Evolutionary conservation across 35 echinoderm and acorn worm genomes (phyloP).

Genomic region (Heliocidaris tuberculata): DNA sequence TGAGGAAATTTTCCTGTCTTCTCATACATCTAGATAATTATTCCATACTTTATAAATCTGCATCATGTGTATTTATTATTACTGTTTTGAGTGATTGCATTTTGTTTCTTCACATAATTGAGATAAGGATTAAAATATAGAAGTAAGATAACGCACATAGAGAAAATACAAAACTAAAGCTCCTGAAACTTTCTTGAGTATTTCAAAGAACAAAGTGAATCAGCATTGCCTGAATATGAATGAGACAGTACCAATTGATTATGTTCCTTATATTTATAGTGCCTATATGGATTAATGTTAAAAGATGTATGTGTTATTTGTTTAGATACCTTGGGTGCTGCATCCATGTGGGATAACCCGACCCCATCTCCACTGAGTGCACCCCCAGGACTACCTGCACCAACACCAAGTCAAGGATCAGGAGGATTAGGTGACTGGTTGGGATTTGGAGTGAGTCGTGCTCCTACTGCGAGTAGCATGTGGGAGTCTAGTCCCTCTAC

Average conservation of each 20-base stretch:
- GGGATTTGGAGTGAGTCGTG: constrained; percentile 57
- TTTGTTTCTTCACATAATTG: no score
- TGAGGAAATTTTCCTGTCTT: no score
- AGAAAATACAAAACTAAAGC: background rate
- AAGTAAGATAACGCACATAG: background rate
- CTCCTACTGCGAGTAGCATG: constrained; percentile 54
- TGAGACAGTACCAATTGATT: no score
- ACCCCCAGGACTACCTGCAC: constrained; percentile 56
- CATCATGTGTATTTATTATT: no score
- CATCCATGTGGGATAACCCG: constrained; percentile 33
- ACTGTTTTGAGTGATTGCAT: no score
- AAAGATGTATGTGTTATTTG: background rate
- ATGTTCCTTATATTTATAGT: no score
- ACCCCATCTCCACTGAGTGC: constrained; percentile 37
- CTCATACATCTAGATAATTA: no score
- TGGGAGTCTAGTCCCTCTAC: constrained; percentile 60
- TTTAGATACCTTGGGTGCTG: background rate
- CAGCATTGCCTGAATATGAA: background rate
- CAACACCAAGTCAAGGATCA: background rate
- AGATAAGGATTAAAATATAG: no score
- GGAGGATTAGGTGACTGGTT: constrained; percentile 57
- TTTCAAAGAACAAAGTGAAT: background rate
- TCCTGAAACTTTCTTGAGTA: background rate
- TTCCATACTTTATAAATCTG: no score
- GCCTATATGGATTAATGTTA: background rate